phyloP scores from a whole-genome alignment of 2,797 vertebrate species.

The Tragopan temminckii region DNA sequence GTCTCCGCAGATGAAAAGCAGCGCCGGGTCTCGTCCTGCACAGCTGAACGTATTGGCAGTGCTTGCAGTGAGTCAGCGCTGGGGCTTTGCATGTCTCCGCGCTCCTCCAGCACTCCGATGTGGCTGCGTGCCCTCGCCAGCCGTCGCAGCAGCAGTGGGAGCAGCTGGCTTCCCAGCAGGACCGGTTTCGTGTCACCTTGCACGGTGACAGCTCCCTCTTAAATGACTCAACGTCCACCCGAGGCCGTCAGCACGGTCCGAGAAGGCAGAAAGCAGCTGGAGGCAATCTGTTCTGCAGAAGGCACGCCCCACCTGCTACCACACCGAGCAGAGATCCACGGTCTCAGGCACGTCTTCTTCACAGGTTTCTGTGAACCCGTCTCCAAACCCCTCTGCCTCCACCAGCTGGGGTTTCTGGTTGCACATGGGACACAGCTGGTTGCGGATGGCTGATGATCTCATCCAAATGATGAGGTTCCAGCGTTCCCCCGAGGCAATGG shows the following conservation, averaged over 20 bases:
- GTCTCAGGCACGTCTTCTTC: not conserved
- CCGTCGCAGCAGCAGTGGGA: not conserved
- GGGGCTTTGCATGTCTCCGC: not conserved
- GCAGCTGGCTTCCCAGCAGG: not conserved
- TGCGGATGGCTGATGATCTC: constrained; percentile 89
- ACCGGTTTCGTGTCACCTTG: not conserved
- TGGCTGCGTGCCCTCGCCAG: accelerated
- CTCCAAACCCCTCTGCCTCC: constrained; percentile 87
- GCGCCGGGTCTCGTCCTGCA: not conserved
- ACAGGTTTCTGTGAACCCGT: constrained; percentile 87
- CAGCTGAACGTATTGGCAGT: not conserved
- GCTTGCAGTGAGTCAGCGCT: not conserved
- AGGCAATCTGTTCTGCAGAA: not conserved
- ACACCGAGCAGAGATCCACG: constrained; percentile 72
- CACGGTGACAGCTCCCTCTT: not conserved
- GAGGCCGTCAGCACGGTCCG: not conserved
- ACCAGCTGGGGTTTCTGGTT: constrained; percentile 83
- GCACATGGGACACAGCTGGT: constrained; percentile 95
- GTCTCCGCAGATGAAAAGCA: not conserved
- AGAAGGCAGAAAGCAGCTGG: not conserved
- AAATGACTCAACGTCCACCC: accelerated
- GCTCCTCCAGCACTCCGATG: not conserved
- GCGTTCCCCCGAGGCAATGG: constrained; percentile 89
- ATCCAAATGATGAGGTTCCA: constrained; percentile 98
- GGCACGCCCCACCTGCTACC: not conserved